Conservation (phyloP, 2,797 vertebrate species). For the Mormyrus hasselquistii region DNA sequence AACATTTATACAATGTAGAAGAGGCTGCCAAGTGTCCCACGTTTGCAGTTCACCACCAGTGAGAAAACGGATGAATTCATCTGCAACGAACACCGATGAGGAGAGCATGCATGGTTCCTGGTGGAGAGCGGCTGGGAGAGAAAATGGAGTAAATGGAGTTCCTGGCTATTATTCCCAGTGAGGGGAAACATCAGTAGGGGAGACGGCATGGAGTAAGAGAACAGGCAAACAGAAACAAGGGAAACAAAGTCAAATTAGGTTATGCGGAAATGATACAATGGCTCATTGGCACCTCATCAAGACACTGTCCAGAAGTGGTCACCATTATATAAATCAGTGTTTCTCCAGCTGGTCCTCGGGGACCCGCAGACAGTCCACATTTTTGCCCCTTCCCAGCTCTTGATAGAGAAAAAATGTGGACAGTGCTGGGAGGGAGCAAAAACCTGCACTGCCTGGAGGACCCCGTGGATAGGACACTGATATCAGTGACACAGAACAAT, state of each 20-base stretch:
- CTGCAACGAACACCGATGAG: not conserved
- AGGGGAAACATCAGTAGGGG: not conserved
- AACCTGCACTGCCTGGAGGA: not conserved
- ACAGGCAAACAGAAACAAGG: not conserved
- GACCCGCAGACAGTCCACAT: not conserved
- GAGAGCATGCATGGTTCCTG: not conserved
- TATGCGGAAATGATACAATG: not conserved
- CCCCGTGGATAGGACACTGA: not conserved
- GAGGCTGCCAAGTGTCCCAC: not conserved
- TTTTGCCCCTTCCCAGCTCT: not conserved
- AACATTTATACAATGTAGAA: not conserved
- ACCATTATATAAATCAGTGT: not conserved
- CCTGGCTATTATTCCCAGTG: not conserved
- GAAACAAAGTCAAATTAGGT: not conserved
- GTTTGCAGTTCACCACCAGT: not conserved
- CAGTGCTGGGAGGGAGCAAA: not conserved
- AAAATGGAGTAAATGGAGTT: not conserved
- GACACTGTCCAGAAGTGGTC: not conserved
- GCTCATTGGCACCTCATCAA: not conserved
- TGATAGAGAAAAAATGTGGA: not conserved
- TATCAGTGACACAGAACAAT: not conserved
- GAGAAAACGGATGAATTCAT: not conserved
- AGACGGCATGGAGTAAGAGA: not conserved
- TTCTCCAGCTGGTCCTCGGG: not conserved
- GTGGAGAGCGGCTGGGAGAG: not conserved